Evolutionary conservation across 1,140 invertebrate species (phyloP).

Genomic region (Delia radicum): DNA sequence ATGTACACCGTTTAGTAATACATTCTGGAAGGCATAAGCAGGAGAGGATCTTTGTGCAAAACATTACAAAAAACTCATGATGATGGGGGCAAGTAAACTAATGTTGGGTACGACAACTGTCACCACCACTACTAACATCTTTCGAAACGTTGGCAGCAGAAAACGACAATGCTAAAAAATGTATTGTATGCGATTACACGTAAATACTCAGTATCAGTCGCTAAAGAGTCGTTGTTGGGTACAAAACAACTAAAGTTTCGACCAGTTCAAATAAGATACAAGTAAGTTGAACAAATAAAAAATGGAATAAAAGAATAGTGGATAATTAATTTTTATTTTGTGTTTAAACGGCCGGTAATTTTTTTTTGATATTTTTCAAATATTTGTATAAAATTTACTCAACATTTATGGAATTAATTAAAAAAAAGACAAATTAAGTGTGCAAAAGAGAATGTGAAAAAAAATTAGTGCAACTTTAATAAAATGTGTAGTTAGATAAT

Average conservation of each 20-base stretch:
- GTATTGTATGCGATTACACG: constrained; percentile 4
- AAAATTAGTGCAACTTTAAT: no score
- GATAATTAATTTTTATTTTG: neutral
- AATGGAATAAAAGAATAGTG: neutral
- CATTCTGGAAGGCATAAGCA: neutral
- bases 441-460: neutral
- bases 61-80: neutral
- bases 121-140: neutral
- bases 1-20: neutral
- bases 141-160: neutral
- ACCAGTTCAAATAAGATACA: constrained; percentile 7
- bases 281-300: neutral
- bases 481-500: neutral
- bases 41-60: neutral
- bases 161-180: neutral
- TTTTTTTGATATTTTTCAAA: neutral
- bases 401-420: neutral
- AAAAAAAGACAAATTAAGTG: neutral
- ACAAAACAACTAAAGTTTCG: constrained; percentile 8
- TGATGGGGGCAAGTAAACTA: neutral
- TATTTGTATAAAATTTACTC: neutral
- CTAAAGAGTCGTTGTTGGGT: constrained; percentile 20
- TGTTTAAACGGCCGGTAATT: neutral
- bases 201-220: constrained; percentile 19
- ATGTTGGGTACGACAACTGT: neutral